Percentiles rank a stretch among this genome's conserved stretches.
Evolutionary conservation across 2,888 invertebrate species (phyloP).

Genomic region (Anagyrus pseudococci): DNA sequence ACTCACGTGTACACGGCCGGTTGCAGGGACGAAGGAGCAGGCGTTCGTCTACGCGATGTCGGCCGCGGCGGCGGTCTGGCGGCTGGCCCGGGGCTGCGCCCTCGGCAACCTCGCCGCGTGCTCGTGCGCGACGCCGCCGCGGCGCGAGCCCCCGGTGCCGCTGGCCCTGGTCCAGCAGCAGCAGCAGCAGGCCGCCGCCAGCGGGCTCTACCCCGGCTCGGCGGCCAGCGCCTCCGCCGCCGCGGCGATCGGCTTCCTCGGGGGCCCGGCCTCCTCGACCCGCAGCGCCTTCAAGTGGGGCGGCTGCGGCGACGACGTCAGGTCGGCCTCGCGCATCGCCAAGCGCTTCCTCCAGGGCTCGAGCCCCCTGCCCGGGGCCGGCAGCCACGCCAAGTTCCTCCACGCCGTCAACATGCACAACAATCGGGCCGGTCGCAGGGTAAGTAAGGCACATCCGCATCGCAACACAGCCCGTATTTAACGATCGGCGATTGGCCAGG

Average conservation of each 20-base stretch:
- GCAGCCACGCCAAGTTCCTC: slow-evolving; percentile 60
- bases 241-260: slow-evolving; percentile 55
- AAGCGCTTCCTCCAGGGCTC: slow-evolving; percentile 75
- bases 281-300: slow-evolving; percentile 83
- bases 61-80: slow-evolving; percentile 79
- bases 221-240: slow-evolving; percentile 77
- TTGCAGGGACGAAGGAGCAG: slow-evolving; percentile 81
- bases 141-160: slow-evolving; percentile 66
- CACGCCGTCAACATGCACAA: slow-evolving; percentile 82
- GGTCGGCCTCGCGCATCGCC: slow-evolving; percentile 76
- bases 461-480: not conserved
- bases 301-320: slow-evolving; percentile 83
- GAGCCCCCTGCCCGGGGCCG: slow-evolving; percentile 52
- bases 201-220: not conserved
- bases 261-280: slow-evolving; percentile 49
- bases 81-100: slow-evolving; percentile 80
- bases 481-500: slow-evolving; percentile 64
- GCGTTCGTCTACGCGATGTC: slow-evolving; percentile 85
- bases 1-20: not conserved
- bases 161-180: slow-evolving; percentile 51
- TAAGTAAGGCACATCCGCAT: slow-evolving; percentile 53
- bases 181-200: not conserved
- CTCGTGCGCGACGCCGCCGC: slow-evolving; percentile 78
- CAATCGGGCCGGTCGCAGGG: slow-evolving; percentile 78
- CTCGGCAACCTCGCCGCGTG: slow-evolving; percentile 78